Conservation (phyloP, 2,797 vertebrate genomes). For the Leuciscus waleckii region DNA sequence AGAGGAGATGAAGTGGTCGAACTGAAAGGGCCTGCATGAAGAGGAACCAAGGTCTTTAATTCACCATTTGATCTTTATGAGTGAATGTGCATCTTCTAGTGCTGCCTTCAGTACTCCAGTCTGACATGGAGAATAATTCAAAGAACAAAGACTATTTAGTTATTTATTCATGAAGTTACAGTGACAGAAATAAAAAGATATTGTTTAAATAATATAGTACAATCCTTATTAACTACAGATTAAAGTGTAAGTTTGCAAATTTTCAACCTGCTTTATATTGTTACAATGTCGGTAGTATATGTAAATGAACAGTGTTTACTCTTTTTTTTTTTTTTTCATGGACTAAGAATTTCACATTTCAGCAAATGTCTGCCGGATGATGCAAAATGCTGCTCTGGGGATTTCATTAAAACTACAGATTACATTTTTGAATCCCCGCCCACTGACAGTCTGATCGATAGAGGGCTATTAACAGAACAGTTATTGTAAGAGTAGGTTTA, state of each 20-base stretch:
- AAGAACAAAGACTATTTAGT: background rate
- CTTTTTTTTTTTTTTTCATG: background rate
- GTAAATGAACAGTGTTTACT: background rate
- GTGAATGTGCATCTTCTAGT: conserved; percentile 24
- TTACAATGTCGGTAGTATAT: background rate
- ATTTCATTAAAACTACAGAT: background rate
- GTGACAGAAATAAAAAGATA: background rate
- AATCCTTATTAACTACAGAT: background rate
- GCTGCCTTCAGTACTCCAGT: conserved; percentile 12
- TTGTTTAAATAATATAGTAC: background rate
- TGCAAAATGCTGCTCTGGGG: background rate
- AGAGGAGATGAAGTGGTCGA: conserved; percentile 35
- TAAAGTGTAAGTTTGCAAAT: background rate
- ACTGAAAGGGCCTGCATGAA: conserved; percentile 21
- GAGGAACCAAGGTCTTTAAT: conserved; percentile 27
- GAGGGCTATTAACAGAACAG: no score
- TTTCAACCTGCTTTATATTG: background rate
- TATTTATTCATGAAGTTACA: background rate
- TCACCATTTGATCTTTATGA: conserved; percentile 38
- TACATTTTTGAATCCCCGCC: background rate
- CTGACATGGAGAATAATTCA: conserved; percentile 26
- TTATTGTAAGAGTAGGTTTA: no score
- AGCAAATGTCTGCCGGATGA: background rate
- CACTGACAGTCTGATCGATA: background rate
- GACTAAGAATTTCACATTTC: background rate